These are phyloP conservation scores for Chloromyia formosa DNA, from an alignment of 2,888 invertebrate genomes.

Conservation along the genomic window DNA sequence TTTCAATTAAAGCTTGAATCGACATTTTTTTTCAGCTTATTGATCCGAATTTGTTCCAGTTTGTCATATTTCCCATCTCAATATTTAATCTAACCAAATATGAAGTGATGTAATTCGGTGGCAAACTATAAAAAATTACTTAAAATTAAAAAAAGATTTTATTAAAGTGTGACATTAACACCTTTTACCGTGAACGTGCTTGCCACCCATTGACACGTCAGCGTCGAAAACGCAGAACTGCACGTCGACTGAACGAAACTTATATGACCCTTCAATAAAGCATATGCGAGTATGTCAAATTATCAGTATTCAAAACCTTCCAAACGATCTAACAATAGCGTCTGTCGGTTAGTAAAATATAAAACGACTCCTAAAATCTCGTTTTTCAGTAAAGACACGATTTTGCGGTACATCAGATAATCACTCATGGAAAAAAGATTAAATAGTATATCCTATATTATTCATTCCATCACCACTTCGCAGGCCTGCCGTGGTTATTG, in stretches of 20 bases:
- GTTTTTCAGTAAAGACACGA: not conserved
- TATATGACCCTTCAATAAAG: slow-evolving; percentile 1
- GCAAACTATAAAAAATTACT: not conserved
- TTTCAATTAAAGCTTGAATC: no score
- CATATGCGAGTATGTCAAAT: slow-evolving; percentile 6
- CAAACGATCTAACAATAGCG: no score
- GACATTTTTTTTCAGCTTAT: no score
- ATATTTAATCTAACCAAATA: no score
- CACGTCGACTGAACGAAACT: not conserved
- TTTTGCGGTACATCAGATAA: slow-evolving; percentile 18
- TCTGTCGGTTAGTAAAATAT: not conserved
- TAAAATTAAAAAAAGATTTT: not conserved
- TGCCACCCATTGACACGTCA: no score
- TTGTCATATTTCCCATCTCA: no score
- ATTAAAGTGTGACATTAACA: not conserved
- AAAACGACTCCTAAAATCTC: not conserved
- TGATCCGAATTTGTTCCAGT: no score
- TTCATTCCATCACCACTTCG: not conserved
- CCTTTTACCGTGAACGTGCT: not conserved
- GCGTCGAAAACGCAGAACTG: not conserved
- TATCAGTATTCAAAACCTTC: no score
- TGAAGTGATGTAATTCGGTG: slow-evolving; percentile 16
- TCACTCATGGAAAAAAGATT: slow-evolving; percentile 2
- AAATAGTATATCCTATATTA: not conserved
- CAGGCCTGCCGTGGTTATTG: not conserved